A percentile compares a stretch with the other conserved stretches of the same genome.
Evolutionary conservation across 2,888 invertebrate genomes (phyloP).

Genomic region (Amorpha juglandis): DNA sequence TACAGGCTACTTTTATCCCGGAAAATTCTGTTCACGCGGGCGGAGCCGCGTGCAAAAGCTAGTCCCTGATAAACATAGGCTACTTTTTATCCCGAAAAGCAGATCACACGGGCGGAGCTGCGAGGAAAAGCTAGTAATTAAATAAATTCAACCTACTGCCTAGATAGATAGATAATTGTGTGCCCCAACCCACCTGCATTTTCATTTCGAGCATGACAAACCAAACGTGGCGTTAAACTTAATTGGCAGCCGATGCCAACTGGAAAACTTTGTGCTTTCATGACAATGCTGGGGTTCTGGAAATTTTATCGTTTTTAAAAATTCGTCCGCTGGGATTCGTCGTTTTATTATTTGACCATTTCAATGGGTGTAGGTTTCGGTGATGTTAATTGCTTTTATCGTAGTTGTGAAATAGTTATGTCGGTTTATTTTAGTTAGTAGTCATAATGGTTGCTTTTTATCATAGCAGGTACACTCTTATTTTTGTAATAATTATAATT

Average conservation of each 20-base stretch:
- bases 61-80: too few relatives aligned
- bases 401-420: not conserved
- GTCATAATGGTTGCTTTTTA: too few relatives aligned
- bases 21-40: too few relatives aligned
- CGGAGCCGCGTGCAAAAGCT: too few relatives aligned
- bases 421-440: not conserved
- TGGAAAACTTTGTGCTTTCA: conserved; percentile 12
- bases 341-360: not conserved
- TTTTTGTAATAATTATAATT: too few relatives aligned
- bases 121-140: too few relatives aligned
- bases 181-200: not conserved
- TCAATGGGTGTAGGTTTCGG: not conserved
- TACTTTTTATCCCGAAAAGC: too few relatives aligned
- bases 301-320: not conserved
- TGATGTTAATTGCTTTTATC: not conserved
- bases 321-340: not conserved
- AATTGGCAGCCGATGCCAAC: conserved; percentile 19
- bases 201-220: conserved; percentile 18
- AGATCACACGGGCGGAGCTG: too few relatives aligned
- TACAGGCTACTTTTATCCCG: too few relatives aligned
- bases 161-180: not conserved
- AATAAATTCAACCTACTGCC: too few relatives aligned
- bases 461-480: too few relatives aligned
- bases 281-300: conserved; percentile 12
- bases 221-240: conserved; percentile 14